Conservation (phyloP, 2,888 invertebrate species). For the Branchipolynoe longqiensis region DNA sequence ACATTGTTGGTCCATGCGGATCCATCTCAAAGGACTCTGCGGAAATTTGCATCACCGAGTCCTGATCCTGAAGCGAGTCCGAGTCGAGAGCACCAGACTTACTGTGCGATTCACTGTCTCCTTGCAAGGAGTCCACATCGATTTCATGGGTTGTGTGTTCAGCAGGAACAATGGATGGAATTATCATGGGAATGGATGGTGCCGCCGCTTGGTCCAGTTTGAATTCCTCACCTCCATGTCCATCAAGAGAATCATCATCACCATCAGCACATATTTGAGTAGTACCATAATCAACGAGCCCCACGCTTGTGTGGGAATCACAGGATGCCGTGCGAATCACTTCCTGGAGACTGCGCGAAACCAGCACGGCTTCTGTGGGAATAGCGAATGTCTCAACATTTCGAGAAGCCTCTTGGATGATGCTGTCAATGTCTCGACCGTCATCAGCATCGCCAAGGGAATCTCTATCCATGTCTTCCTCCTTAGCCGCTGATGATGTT, state of each 20-base stretch:
- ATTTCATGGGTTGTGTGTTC: constrained; percentile 63
- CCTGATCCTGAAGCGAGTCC: constrained; percentile 68
- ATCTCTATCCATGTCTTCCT: constrained; percentile 62
- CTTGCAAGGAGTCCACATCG: constrained; percentile 65
- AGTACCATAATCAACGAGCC: constrained; percentile 35
- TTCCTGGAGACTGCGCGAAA: constrained; percentile 42
- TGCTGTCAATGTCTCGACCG: constrained; percentile 65
- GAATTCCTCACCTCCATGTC: constrained; percentile 69
- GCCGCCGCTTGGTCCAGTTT: constrained; percentile 49
- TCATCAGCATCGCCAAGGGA: constrained; percentile 59
- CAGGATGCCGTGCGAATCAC: constrained; percentile 48
- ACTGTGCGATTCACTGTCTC: constrained; percentile 65
- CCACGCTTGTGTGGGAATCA: constrained; percentile 33
- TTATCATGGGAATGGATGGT: constrained; percentile 31
- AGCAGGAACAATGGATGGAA: constrained; percentile 60
- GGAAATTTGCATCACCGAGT: constrained; percentile 71
- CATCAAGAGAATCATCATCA: constrained; percentile 75
- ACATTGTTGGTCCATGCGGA: constrained; percentile 53
- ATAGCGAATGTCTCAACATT: constrained; percentile 65
- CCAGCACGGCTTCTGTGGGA: constrained; percentile 57
- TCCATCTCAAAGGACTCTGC: constrained; percentile 65
- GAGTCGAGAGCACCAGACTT: constrained; percentile 65
- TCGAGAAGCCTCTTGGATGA: constrained; percentile 67
- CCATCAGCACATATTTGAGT: constrained; percentile 17
- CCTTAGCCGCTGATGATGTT: too few species aligned